Percentiles rank a stretch among this genome's conserved stretches.
Evolutionary conservation across 2,113 vertebrate genomes (phyloP).

Genomic region (Toxotes jaculatrix): DNA sequence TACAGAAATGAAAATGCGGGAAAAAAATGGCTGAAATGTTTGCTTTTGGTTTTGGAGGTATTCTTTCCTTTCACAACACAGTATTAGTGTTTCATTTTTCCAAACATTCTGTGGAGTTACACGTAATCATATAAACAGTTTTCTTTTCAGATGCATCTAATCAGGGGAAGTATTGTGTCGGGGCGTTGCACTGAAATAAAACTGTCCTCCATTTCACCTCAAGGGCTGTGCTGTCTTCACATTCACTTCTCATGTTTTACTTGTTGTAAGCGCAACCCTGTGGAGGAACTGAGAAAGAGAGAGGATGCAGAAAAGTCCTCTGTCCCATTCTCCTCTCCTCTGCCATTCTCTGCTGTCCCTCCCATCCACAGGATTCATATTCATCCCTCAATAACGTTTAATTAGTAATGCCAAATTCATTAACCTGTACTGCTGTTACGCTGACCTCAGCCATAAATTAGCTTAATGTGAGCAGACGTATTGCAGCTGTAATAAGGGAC

Average conservation of each 20-base stretch:
- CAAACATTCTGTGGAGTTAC: slow-evolving; percentile 6
- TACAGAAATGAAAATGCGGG: slow-evolving; percentile 16
- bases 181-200: slow-evolving; percentile 21
- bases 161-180: slow-evolving; percentile 13
- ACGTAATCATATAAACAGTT: slow-evolving; percentile 44
- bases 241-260: slow-evolving; percentile 46
- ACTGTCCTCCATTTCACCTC: slow-evolving; percentile 66
- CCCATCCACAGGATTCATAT: slow-evolving; percentile 93
- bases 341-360: slow-evolving; percentile 53
- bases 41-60: not conserved
- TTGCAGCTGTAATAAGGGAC: slow-evolving; percentile 86
- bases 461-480: slow-evolving; percentile 85
- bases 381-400: slow-evolving; percentile 96
- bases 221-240: slow-evolving; percentile 21
- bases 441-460: slow-evolving; percentile 85
- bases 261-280: slow-evolving; percentile 37
- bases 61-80: not conserved
- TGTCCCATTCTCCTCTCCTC: slow-evolving; percentile 51
- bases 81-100: slow-evolving; percentile 5
- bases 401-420: slow-evolving; percentile 98
- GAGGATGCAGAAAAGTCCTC: slow-evolving; percentile 57
- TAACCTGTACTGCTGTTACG: slow-evolving; percentile 91
- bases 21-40: not conserved
- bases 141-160: slow-evolving; percentile 34
- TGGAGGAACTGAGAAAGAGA: slow-evolving; percentile 39